phyloP scores from a whole-genome alignment of 2,888 invertebrate species.

The Epiblema foenella region DNA sequence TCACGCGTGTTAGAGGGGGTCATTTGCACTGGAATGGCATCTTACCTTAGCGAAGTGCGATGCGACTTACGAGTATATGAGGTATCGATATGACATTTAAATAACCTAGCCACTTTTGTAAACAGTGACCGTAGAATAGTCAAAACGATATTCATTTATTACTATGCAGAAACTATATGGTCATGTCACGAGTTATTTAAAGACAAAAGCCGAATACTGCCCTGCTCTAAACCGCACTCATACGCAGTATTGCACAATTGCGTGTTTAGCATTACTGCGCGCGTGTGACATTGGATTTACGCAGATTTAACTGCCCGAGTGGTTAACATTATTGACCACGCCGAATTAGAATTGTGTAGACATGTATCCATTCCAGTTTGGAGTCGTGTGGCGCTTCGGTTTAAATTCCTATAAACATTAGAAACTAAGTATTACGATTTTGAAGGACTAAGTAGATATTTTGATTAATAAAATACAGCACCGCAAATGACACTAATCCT shows the following conservation, averaged over 20 bases:
- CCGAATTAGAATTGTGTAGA: slow-evolving; percentile 35
- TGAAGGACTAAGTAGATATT: no score
- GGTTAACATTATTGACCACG: slow-evolving; percentile 31
- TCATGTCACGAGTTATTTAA: neutral
- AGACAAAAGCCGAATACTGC: neutral
- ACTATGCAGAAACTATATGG: neutral
- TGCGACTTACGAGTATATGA: no score
- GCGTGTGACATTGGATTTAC: slow-evolving; percentile 58
- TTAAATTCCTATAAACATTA: slow-evolving; percentile 6
- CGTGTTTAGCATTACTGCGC: slow-evolving; percentile 53
- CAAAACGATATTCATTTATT: no score
- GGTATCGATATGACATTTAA: no score
- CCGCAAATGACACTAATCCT: no score
- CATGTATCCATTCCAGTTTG: neutral
- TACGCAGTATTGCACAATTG: slow-evolving; percentile 52
- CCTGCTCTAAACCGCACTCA: slow-evolving; percentile 20
- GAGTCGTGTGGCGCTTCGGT: neutral
- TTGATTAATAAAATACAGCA: neutral
- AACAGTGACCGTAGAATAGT: neutral
- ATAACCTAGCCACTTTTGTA: neutral
- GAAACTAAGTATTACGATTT: slow-evolving; percentile 2
- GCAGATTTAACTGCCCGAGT: slow-evolving; percentile 49
- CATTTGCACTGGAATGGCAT: no score
- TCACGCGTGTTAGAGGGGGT: no score
- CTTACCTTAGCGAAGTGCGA: no score